Evolutionary conservation across 2,888 invertebrate genomes (phyloP), one percentile per base, ranked within the genome.

Genomic region (Ophion costatus): DNA sequence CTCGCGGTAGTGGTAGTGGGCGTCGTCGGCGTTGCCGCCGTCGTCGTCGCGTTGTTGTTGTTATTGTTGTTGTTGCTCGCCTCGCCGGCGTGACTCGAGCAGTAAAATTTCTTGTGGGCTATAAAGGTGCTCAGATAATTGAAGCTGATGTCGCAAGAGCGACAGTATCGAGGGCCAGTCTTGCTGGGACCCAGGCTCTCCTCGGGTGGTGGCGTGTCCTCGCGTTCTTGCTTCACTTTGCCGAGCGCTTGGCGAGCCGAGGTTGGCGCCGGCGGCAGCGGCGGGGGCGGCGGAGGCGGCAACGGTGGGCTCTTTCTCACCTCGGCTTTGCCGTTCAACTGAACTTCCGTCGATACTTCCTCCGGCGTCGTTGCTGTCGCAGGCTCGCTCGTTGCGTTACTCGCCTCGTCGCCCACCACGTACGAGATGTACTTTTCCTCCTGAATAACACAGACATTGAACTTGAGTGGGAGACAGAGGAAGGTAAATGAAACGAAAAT

Each of bases 21-120:
- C 14, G 69, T 45, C 69, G 78, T 78, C 33, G 78, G 42, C 22
- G 71, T 59, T 22, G 93, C 89, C 24, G 93, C 88, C 73, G 83
- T 77, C 76, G 77, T 86, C 75, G 63, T 64, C 17, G 22, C n/a
- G 61, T 92, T 93, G 64, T 92, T 93, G 69, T 92, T 93, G 45
- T 93, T 94, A 86, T 94, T 94, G 88, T 96, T 96, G 87, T 96
- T 96, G 89, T 96, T 96, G 77, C 96, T 96, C 75, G 94, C 94
- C 89, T 96, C 96, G 81, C 96, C 96, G 64, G 96, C 95, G 89
- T 96, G 96, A 85, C 96, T 96, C 87, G 95, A 96, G 94, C 99
- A 99, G 93, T 99, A 99, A 94, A 98, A 98, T 94, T 98, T 98
- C 94, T 98, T 99, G 94, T 99, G 99, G 0, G 99, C 98, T 90